These are phyloP conservation scores for Argyresthia goedartella DNA, from an alignment of 2,888 invertebrate species.

Conservation along the genomic window DNA sequence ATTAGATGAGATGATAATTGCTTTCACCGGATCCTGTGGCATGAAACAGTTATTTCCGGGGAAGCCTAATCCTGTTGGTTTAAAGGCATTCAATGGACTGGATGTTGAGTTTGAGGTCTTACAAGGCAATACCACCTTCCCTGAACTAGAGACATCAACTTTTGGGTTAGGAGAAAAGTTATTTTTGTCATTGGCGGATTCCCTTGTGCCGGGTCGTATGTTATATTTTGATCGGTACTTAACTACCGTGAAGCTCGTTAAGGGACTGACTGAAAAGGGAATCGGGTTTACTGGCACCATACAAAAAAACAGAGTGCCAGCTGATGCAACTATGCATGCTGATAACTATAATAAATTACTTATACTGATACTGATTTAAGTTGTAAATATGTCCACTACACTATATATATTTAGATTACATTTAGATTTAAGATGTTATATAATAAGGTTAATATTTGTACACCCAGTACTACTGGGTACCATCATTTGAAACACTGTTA, in stretches of 20 bases:
- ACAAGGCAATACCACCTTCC: conserved; percentile 1
- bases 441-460: too few species aligned
- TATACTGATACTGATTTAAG: too few species aligned
- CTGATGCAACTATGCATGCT: not conserved
- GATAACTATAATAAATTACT: too few species aligned
- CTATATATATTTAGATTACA: too few species aligned
- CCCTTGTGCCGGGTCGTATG: not conserved
- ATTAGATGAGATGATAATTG: too few species aligned
- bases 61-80: not conserved
- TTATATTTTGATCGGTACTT: not conserved
- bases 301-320: conserved; percentile 2
- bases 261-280: not conserved
- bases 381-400: too few species aligned
- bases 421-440: too few species aligned
- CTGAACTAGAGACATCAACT: not conserved
- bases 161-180: conserved; percentile 1
- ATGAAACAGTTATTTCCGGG: not conserved
- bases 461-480: too few species aligned
- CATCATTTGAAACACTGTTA: too few species aligned
- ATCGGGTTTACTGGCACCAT: conserved; percentile 1
- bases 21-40: too few species aligned
- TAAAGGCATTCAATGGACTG: conserved; percentile 1
- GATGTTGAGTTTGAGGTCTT: not conserved
- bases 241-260: not conserved
- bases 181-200: not conserved